A percentile compares a stretch with the other conserved stretches of the same genome.
phyloP scores from a whole-genome alignment of 2,888 invertebrate species.

The Doris montereyensis region DNA sequence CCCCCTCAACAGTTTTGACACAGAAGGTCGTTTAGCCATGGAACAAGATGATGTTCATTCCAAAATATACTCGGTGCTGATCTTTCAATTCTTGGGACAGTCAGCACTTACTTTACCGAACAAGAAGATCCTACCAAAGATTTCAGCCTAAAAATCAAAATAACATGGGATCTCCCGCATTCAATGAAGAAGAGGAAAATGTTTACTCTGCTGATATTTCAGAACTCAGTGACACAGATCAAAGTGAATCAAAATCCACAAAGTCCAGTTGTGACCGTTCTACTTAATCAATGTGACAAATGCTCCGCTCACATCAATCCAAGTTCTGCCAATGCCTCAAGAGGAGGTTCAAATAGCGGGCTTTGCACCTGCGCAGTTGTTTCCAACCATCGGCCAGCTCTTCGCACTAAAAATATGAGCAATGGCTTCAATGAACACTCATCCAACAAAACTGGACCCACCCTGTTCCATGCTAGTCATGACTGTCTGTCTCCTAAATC shows the following conservation, averaged over 20 bases:
- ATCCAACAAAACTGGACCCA: slow-evolving; percentile 33
- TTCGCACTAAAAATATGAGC: slow-evolving; percentile 42
- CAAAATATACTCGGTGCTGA: slow-evolving; percentile 44
- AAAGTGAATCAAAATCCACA: slow-evolving; percentile 44
- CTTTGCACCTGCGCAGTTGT: slow-evolving; percentile 34
- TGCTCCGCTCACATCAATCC: slow-evolving; percentile 33
- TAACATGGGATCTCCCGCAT: slow-evolving; percentile 38
- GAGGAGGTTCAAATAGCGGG: background rate
- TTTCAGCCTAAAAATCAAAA: slow-evolving; percentile 41
- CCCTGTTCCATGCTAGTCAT: slow-evolving; percentile 43
- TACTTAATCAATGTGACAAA: slow-evolving; percentile 40
- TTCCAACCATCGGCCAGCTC: slow-evolving; percentile 43
- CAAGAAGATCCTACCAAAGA: slow-evolving; percentile 42
- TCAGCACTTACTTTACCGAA: slow-evolving; percentile 46
- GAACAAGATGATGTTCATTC: slow-evolving; percentile 40
- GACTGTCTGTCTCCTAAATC: slow-evolving; percentile 49
- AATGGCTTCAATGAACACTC: slow-evolving; percentile 43
- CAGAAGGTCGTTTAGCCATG: slow-evolving; percentile 44
- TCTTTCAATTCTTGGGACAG: slow-evolving; percentile 45
- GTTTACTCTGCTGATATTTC: slow-evolving; percentile 47
- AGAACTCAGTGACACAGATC: slow-evolving; percentile 46
- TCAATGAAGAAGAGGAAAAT: slow-evolving; percentile 44
- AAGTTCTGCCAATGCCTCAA: background rate
- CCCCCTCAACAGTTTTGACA: slow-evolving; percentile 47
- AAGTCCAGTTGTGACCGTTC: slow-evolving; percentile 40